Evolutionary conservation across 37 sponge, comb jelly and placozoan genomes (phyloP).

Genomic region (Petrosia ficiformis): DNA sequence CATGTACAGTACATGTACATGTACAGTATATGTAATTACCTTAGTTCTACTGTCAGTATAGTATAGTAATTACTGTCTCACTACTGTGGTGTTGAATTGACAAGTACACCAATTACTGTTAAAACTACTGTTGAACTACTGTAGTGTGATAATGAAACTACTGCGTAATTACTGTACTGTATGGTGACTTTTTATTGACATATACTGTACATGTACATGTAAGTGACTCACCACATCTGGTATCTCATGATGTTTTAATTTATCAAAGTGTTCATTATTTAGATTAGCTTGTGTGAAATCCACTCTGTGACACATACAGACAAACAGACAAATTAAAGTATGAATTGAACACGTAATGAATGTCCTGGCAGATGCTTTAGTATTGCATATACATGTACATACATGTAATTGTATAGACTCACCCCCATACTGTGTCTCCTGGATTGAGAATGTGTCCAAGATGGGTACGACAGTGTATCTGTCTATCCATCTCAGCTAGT

Average conservation of each 20-base stretch:
- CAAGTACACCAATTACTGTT: no score
- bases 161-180: no score
- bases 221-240: conserved; percentile 76
- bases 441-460: conserved; percentile 86
- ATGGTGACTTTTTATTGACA: no score
- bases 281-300: conserved; percentile 61
- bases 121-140: no score
- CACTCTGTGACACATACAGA: conserved; percentile 32
- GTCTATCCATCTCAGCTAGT: conserved; percentile 66
- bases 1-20: no score
- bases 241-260: conserved; percentile 37
- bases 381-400: background rate
- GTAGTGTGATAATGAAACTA: no score
- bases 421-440: conserved; percentile 88
- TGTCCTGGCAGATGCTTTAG: background rate
- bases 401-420: background rate
- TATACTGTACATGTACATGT: background rate
- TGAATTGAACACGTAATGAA: background rate
- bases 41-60: no score
- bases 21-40: no score
- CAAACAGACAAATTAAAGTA: background rate
- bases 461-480: conserved; percentile 86
- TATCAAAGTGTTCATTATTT: conserved; percentile 72
- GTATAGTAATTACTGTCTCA: no score
- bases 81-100: no score